Evolutionary conservation across 2,888 invertebrate species (phyloP).

Genomic region (Ephialtes manifestator): DNA sequence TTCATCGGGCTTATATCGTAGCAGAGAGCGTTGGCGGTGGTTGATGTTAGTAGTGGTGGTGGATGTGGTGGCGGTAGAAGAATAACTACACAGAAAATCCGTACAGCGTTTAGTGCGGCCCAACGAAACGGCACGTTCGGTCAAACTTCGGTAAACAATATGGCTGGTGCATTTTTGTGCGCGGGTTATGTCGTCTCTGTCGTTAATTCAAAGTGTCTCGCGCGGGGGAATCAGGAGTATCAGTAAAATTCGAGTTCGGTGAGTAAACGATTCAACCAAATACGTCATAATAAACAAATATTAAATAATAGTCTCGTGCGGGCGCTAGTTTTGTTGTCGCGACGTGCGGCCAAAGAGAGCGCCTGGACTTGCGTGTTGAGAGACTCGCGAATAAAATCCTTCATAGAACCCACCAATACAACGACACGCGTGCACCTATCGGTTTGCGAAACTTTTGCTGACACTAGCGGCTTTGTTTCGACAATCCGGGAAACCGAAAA

Average conservation of each 20-base stretch:
- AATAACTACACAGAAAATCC: slow-evolving; percentile 23
- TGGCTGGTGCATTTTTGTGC: slow-evolving; percentile 80
- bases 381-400: background rate
- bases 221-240: slow-evolving; percentile 56
- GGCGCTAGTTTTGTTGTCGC: slow-evolving; percentile 7
- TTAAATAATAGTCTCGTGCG: background rate
- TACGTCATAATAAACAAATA: background rate
- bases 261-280: slow-evolving; percentile 32
- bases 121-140: slow-evolving; percentile 59
- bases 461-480: background rate
- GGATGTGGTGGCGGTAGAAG: slow-evolving; percentile 10
- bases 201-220: slow-evolving; percentile 68
- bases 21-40: background rate
- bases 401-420: background rate
- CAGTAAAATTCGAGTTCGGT: slow-evolving; percentile 54
- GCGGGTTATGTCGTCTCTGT: slow-evolving; percentile 81
- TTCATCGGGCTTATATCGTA: background rate
- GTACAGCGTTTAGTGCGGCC: slow-evolving; percentile 41
- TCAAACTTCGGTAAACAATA: slow-evolving; percentile 80
- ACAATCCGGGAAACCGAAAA: background rate
- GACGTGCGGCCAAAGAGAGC: background rate
- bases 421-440: background rate
- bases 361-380: slow-evolving; percentile 21
- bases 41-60: slow-evolving; percentile 11
- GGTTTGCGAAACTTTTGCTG: slow-evolving; percentile 20